Percentiles rank a stretch among this genome's conserved stretches.
Conservation (phyloP, 2,888 invertebrate species). For the Eristalis pertinax region DNA sequence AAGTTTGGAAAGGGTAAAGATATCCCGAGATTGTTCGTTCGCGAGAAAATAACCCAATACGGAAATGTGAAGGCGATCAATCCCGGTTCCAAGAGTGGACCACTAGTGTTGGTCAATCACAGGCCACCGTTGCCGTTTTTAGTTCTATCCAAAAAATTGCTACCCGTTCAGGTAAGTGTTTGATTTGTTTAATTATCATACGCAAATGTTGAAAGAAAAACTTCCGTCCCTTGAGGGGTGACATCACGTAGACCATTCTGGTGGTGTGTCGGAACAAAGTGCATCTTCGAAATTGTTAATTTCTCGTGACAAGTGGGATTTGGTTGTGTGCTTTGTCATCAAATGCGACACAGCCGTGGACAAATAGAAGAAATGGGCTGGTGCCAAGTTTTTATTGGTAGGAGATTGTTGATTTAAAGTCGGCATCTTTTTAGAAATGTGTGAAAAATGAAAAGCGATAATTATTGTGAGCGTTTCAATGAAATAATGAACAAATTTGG, state of each 20-base stretch:
- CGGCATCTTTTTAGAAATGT: too few relatives aligned
- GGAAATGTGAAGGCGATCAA: slow-evolving; percentile 48
- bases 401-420: too few relatives aligned
- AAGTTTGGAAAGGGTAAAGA: slow-evolving; percentile 61
- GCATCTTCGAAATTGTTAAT: not conserved
- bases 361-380: too few relatives aligned
- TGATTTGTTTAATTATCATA: not conserved
- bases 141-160: slow-evolving; percentile 24
- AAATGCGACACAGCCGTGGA: too few relatives aligned
- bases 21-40: slow-evolving; percentile 55
- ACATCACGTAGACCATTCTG: not conserved
- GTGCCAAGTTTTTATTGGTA: too few relatives aligned
- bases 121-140: slow-evolving; percentile 56
- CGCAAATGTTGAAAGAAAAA: not conserved
- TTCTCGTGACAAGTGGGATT: not conserved
- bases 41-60: slow-evolving; percentile 54
- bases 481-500: too few relatives aligned
- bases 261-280: not conserved
- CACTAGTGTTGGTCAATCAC: slow-evolving; percentile 54
- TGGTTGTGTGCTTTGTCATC: too few relatives aligned
- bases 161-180: slow-evolving; percentile 49
- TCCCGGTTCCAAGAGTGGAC: slow-evolving; percentile 58
- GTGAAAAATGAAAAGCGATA: too few relatives aligned
- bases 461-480: too few relatives aligned
- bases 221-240: not conserved